Conservation (phyloP, 2,888 invertebrate species). For the Podotricha telesiphe region DNA sequence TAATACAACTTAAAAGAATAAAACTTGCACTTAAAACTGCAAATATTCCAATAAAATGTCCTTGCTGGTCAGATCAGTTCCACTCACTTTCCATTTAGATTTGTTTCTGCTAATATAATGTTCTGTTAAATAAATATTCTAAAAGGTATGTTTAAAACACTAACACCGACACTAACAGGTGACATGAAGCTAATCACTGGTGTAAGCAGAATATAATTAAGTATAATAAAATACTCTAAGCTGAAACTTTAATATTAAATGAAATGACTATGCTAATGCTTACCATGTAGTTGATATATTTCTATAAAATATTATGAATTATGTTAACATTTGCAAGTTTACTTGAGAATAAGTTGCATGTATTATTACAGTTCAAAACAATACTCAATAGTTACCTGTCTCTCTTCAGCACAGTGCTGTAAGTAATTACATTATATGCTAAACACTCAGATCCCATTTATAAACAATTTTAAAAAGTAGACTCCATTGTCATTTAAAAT, state of each 20-base stretch:
- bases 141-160: background rate
- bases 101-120: background rate
- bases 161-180: too few species aligned
- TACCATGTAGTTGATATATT: conserved; percentile 58
- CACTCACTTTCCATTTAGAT: too few species aligned
- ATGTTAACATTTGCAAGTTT: conserved; percentile 3
- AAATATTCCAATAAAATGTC: too few species aligned
- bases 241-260: too few species aligned
- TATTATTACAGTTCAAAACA: background rate
- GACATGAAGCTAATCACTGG: background rate
- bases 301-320: conserved; percentile 52
- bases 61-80: too few species aligned
- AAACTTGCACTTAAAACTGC: background rate
- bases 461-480: background rate
- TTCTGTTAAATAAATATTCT: background rate
- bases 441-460: background rate
- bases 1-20: background rate
- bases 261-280: conserved; percentile 40
- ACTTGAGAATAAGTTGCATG: background rate
- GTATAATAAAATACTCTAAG: background rate
- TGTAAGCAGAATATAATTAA: background rate
- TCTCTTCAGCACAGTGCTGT: conserved; percentile 59
- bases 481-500: background rate
- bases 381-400: conserved; percentile 52
- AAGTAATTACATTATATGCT: conserved; percentile 37